Evolutionary conservation across 2,113 vertebrate genomes (phyloP), one percentile per base, ranked within the genome.

Genomic region (Oryzias javanicus): DNA sequence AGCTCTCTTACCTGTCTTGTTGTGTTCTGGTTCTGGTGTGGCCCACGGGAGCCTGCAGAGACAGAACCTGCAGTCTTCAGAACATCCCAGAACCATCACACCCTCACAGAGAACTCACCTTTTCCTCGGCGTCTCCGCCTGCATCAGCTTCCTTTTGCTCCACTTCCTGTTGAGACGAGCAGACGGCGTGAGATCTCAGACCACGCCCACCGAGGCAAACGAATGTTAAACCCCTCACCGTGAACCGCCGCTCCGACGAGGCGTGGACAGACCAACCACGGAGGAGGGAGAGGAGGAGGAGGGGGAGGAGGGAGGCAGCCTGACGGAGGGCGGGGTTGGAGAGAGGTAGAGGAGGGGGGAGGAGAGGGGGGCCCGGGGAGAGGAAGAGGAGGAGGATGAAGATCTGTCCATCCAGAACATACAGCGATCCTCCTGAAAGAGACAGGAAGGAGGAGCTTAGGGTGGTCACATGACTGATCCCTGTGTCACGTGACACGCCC

Each of bases 351-450:
- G 18, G 19, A 4, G 70, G n/a, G 16, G 56, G 48, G 19, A 47
- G 27, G 12, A 55, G 19, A 60, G 47, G 7, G 29, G 41, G 15
- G 24, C 64, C 7, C n/a, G n/a, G n/a, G n/a, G 16, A 55, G 65
- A 1, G 29, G 64, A 56, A 10, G 64, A 0, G 17, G 63, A 42
- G 5, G 1, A 4, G 15, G 61, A 67, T 4, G 74, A 67, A 63
- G 73, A 18, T 18, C 15, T 24, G n/a, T 78, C 62, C 0, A 17
- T 80, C 83, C 79, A 84, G 12, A 81, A 74, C 47, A 88, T 44
- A 61, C 74, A 66, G 3, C 27, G 55, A 1, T 80, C 71, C 66
- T 89, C 87, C 90, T 91, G 64, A 42, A 59, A 55, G 57, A 70
- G 25, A 35, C n/a, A 16, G 0, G 40, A 40, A 5, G 22, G 24